Percentiles rank a stretch among this genome's conserved stretches.
Conservation (phyloP, 1,140 invertebrate genomes). For the Zaprionus taronus region DNA sequence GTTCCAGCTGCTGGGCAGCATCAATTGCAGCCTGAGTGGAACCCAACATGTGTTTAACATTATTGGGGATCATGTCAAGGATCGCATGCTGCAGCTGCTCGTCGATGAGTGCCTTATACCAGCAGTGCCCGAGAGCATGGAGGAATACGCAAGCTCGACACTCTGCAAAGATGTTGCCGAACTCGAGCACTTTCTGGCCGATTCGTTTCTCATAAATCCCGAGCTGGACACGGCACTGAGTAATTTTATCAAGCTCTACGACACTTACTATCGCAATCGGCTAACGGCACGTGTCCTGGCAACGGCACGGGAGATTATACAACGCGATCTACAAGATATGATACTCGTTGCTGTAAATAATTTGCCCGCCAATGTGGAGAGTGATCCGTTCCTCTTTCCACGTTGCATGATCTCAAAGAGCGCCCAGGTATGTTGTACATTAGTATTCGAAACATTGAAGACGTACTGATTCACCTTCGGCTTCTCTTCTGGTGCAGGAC, state of each 20-base stretch:
- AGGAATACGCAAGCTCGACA: constrained; percentile 88
- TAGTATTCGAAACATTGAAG: background rate
- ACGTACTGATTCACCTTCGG: background rate
- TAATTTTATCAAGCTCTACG: constrained; percentile 91
- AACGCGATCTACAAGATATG: constrained; percentile 92
- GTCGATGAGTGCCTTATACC: constrained; percentile 90
- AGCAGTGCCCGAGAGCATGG: constrained; percentile 90
- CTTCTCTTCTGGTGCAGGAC: constrained; percentile 85
- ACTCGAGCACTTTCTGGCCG: constrained; percentile 88
- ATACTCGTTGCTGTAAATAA: constrained; percentile 86
- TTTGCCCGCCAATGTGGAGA: constrained; percentile 67
- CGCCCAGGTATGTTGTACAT: constrained; percentile 55
- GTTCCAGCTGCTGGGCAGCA: constrained; percentile 87
- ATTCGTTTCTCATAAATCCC: constrained; percentile 82
- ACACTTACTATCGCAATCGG: constrained; percentile 91
- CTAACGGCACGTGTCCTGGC: constrained; percentile 90
- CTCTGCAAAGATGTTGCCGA: constrained; percentile 88
- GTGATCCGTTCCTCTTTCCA: constrained; percentile 84
- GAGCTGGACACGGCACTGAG: constrained; percentile 85
- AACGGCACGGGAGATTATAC: constrained; percentile 90
- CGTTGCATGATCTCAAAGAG: constrained; percentile 88
- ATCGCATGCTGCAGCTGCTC: constrained; percentile 88
- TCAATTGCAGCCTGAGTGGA: constrained; percentile 85
- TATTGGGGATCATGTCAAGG: constrained; percentile 87
- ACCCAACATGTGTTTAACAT: constrained; percentile 86